phyloP scores from a whole-genome alignment of 1,140 invertebrate genomes.

The Drosophila santomea region DNA sequence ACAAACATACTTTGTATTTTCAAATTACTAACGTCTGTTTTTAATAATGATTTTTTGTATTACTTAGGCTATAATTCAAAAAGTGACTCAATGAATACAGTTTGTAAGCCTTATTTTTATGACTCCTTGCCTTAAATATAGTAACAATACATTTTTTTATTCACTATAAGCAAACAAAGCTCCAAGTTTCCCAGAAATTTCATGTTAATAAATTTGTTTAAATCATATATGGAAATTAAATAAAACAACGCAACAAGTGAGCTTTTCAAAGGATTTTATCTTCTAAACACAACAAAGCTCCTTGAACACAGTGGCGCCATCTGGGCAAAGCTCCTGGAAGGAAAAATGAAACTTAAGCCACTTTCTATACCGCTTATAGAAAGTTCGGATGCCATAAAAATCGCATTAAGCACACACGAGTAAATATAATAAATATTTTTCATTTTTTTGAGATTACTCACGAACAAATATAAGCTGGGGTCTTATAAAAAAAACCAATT shows the following conservation, averaged over 20 bases:
- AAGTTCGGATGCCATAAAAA: constrained; percentile 46
- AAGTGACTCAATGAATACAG: not conserved
- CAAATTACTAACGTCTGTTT: not conserved
- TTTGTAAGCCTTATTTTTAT: too few species aligned
- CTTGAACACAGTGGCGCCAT: constrained; percentile 39
- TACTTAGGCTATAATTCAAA: too few species aligned
- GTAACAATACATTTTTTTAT: constrained; percentile 2
- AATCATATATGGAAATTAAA: too few species aligned
- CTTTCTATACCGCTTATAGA: constrained; percentile 44
- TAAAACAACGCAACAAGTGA: constrained; percentile 50
- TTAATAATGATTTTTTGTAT: not conserved
- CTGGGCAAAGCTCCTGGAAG: constrained; percentile 44
- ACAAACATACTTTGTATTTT: not conserved
- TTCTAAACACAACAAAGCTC: constrained; percentile 53
- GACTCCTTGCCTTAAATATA: not conserved
- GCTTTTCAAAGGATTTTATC: constrained; percentile 30
- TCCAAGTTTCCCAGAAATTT: not conserved
- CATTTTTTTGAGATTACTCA: constrained; percentile 28
- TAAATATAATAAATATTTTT: constrained; percentile 35
- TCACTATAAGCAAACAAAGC: not conserved
- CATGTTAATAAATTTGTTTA: too few species aligned
- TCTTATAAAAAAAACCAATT: constrained; percentile 9
- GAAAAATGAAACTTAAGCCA: constrained; percentile 9
- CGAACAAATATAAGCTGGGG: constrained; percentile 41
- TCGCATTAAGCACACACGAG: constrained; percentile 17